A percentile compares a stretch with the other conserved stretches of the same genome.
Evolutionary conservation across 1,140 invertebrate genomes (phyloP).

Genomic region (Epicauta chinensis): DNA sequence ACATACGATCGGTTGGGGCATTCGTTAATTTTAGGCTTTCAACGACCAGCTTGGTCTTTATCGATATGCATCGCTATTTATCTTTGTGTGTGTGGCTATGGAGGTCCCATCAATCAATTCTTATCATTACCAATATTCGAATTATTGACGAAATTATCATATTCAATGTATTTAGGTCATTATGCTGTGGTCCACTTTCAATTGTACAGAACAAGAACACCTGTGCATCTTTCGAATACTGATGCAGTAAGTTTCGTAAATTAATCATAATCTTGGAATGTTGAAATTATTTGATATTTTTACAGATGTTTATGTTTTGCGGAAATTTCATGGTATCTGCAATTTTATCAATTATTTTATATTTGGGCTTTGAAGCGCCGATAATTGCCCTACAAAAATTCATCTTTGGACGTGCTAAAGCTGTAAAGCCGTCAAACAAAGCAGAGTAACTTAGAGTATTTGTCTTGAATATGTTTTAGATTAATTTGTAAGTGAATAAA

Average conservation of each 20-base stretch:
- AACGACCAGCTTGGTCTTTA: slow-evolving; percentile 52
- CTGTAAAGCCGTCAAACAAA: too few species aligned
- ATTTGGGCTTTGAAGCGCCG: slow-evolving; percentile 13
- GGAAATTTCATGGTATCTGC: slow-evolving; percentile 4
- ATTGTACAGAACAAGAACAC: background rate
- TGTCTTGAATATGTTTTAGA: too few species aligned
- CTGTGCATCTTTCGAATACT: slow-evolving; percentile 4
- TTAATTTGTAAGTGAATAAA: too few species aligned
- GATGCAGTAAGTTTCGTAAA: background rate
- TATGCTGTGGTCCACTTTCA: background rate
- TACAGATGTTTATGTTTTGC: slow-evolving; percentile 11
- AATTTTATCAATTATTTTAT: background rate
- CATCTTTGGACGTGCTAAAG: background rate
- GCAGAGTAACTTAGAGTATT: too few species aligned
- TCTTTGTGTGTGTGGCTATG: slow-evolving; percentile 56
- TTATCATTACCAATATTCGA: slow-evolving; percentile 20
- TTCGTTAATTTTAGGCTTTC: slow-evolving; percentile 54
- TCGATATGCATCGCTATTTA: slow-evolving; percentile 59
- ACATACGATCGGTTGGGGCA: slow-evolving; percentile 34
- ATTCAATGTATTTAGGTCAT: slow-evolving; percentile 22
- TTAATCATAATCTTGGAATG: background rate
- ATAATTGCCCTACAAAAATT: slow-evolving; percentile 14
- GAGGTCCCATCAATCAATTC: slow-evolving; percentile 35
- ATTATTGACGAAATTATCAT: slow-evolving; percentile 16
- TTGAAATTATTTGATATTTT: background rate